Evolutionary conservation across 2,797 vertebrate species (phyloP).

Genomic region (Chelonia mydas): DNA sequence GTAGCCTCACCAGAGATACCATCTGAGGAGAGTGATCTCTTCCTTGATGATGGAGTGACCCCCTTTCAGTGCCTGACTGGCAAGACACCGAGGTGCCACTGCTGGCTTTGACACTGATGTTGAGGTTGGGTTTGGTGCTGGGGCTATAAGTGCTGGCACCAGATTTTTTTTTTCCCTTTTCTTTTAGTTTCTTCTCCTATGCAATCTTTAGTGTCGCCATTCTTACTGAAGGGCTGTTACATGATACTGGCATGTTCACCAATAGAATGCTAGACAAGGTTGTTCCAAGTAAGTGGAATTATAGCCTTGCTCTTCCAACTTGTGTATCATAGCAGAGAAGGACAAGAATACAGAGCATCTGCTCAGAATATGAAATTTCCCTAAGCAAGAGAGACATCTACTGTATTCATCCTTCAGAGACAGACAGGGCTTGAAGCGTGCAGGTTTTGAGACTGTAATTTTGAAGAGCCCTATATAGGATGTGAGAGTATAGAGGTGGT

Average conservation of each 20-base stretch:
- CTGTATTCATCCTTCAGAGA: neutral
- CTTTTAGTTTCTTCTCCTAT: neutral
- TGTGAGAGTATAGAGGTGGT: neutral
- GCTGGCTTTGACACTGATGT: neutral
- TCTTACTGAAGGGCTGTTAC: neutral
- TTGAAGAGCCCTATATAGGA: neutral
- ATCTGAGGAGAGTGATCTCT: neutral
- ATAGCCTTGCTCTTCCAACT: neutral
- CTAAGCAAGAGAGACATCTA: neutral
- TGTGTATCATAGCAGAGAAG: neutral
- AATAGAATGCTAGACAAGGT: neutral
- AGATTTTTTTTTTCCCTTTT: neutral
- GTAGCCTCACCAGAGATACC: fast-evolving
- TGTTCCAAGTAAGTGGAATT: neutral
- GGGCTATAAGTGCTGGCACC: neutral
- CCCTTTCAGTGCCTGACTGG: neutral
- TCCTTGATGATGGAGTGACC: neutral
- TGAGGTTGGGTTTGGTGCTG: neutral
- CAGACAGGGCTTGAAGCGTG: neutral
- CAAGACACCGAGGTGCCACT: neutral
- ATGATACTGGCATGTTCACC: neutral
- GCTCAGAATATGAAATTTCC: neutral
- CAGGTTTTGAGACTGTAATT: no score
- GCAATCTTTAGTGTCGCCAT: neutral
- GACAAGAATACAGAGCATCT: neutral